Percentiles rank a stretch among this genome's conserved stretches.
Evolutionary conservation across 2,113 vertebrate species (phyloP).

Genomic region (Mirounga angustirostris): DNA sequence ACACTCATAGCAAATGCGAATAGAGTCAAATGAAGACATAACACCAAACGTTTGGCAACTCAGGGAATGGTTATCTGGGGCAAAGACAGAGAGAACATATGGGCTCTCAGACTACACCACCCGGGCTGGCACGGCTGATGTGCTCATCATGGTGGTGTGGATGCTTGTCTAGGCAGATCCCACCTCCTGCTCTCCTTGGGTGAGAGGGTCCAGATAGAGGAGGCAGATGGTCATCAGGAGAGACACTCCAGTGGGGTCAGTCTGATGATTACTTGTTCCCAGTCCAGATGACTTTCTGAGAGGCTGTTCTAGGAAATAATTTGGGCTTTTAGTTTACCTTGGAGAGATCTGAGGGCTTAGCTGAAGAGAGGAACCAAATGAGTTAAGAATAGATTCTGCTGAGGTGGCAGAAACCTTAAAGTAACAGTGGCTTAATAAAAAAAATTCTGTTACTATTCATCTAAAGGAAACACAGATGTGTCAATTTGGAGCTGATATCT

Average conservation of each 20-base stretch:
- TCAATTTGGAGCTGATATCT: not conserved
- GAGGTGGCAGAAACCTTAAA: not conserved
- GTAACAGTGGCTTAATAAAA: not conserved
- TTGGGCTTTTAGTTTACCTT: not conserved
- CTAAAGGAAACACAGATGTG: not conserved
- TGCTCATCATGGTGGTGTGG: not conserved
- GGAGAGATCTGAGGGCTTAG: not conserved
- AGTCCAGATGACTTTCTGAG: not conserved
- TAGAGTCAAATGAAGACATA: not conserved
- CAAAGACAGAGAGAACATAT: not conserved
- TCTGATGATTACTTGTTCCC: not conserved
- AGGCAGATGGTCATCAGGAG: not conserved
- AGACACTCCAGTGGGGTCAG: not conserved
- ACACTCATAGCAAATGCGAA: not conserved
- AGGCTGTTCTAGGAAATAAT: not conserved
- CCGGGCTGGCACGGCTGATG: not conserved
- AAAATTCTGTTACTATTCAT: not conserved
- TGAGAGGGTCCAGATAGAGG: not conserved
- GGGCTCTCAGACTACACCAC: not conserved
- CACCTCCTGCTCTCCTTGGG: not conserved
- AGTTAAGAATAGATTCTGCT: not conserved
- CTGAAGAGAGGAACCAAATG: not conserved
- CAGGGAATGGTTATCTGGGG: not conserved
- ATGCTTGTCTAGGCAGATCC: not conserved
- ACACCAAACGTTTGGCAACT: constrained; percentile 44